Percentiles rank a stretch among this genome's conserved stretches.
Evolutionary conservation across 2,797 vertebrate genomes (phyloP).

Genomic region (Danio albolineatus): DNA sequence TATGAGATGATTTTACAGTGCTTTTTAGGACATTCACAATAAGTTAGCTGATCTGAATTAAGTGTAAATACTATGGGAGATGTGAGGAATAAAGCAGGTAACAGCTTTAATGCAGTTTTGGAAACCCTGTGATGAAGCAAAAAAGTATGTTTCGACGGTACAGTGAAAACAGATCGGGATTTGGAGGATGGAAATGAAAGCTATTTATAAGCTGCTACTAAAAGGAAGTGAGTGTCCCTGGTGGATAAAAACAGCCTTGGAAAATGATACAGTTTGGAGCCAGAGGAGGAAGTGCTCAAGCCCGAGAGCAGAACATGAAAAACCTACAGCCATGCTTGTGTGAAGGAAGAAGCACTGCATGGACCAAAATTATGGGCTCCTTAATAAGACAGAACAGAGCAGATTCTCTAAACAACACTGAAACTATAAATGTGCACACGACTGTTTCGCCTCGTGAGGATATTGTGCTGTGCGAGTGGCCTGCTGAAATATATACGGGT

Average conservation of each 20-base stretch:
- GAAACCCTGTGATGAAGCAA: slow-evolving; percentile 64
- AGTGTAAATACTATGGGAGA: slow-evolving; percentile 1
- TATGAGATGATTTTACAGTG: neutral
- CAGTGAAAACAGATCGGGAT: slow-evolving; percentile 79
- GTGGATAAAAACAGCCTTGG: slow-evolving; percentile 81
- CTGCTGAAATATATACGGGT: neutral
- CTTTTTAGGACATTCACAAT: slow-evolving; percentile 6
- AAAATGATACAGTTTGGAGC: slow-evolving; percentile 82
- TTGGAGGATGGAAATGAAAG: slow-evolving; percentile 72
- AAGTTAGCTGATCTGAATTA: slow-evolving; percentile 15
- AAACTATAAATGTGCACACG: neutral
- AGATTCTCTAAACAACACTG: slow-evolving; percentile 27
- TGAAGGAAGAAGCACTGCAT: slow-evolving; percentile 10
- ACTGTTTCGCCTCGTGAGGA: neutral
- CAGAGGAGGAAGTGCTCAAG: slow-evolving; percentile 77
- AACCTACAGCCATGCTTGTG: slow-evolving; percentile 64
- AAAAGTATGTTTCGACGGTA: slow-evolving; percentile 72
- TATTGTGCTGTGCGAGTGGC: slow-evolving; percentile 1
- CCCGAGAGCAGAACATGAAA: slow-evolving; percentile 78
- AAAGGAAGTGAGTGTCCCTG: slow-evolving; percentile 80
- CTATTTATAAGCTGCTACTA: slow-evolving; percentile 81
- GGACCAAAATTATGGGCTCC: slow-evolving; percentile 40
- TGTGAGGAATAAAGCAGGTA: slow-evolving; percentile 4
- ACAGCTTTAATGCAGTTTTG: slow-evolving; percentile 72
- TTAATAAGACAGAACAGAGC: slow-evolving; percentile 26